A percentile compares a stretch with the other conserved stretches of the same genome.
Conservation (phyloP, 2,888 invertebrate species). For the Dolomedes plantarius region DNA sequence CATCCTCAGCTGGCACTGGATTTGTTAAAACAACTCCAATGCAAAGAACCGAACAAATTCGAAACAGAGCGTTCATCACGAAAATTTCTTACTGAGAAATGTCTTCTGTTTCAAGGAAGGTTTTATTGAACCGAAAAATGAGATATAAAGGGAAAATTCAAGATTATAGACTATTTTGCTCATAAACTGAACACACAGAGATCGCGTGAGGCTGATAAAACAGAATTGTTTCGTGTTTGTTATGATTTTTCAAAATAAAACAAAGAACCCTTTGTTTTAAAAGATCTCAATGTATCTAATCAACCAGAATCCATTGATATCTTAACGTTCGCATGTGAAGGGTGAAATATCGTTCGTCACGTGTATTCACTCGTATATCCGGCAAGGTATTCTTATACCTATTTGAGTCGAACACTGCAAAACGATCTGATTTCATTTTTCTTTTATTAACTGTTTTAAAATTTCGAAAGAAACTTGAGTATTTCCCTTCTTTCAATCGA, state of each 20-base stretch:
- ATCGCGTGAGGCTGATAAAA: constrained; percentile 6
- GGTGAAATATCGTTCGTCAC: not conserved
- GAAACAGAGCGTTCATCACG: not conserved
- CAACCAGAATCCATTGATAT: not conserved
- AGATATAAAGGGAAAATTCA: no score
- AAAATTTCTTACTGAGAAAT: not conserved
- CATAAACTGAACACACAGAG: constrained; percentile 23
- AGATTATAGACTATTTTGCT: constrained; percentile 8
- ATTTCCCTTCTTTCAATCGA: no score
- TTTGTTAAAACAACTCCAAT: not conserved
- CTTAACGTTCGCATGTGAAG: not conserved
- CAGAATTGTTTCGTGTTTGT: not conserved
- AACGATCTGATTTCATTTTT: no score
- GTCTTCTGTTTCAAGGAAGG: not conserved
- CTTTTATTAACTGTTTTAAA: no score
- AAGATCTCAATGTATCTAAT: not conserved
- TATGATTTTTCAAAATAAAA: not conserved
- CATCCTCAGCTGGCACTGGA: not conserved
- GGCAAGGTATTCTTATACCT: no score
- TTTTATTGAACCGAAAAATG: not conserved
- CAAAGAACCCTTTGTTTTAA: not conserved
- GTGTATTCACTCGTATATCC: no score
- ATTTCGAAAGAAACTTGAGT: no score
- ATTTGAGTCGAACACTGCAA: no score
- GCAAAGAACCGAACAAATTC: not conserved